These are phyloP conservation scores for Spheniscus humboldti DNA, from an alignment of 2,797 vertebrate species.

Conservation along the genomic window DNA sequence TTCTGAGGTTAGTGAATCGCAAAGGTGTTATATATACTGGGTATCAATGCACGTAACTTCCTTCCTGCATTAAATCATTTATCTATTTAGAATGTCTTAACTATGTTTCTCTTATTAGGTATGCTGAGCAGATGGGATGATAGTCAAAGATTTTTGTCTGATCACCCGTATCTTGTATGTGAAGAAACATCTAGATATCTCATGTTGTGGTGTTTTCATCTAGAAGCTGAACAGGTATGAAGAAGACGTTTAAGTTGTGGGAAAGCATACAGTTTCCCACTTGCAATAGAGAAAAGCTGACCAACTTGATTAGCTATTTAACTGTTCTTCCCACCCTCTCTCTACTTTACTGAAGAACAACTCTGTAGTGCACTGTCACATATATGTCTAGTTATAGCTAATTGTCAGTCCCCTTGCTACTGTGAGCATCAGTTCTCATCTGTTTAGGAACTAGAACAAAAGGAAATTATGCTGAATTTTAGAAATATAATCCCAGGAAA, in stretches of 20 bases:
- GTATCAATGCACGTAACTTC: background rate
- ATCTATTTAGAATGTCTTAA: background rate
- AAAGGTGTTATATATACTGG: background rate
- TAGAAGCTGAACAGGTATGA: slow-evolving; percentile 91
- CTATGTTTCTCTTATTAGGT: slow-evolving; percentile 73
- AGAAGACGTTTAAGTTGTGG: background rate
- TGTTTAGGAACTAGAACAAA: background rate
- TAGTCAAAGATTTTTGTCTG: slow-evolving; percentile 93
- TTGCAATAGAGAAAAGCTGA: background rate
- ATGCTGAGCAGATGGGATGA: slow-evolving; percentile 97
- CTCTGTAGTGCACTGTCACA: background rate
- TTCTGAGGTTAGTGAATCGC: background rate
- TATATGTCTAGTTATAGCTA: background rate
- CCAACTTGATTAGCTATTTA: background rate
- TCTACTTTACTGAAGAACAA: background rate
- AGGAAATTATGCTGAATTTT: background rate
- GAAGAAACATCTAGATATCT: slow-evolving; percentile 93
- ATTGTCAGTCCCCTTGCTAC: background rate
- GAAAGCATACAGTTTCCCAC: background rate
- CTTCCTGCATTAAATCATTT: background rate
- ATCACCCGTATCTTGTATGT: slow-evolving; percentile 91
- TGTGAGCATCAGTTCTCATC: background rate
- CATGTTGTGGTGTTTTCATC: slow-evolving; percentile 93
- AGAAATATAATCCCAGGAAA: background rate
- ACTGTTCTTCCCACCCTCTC: background rate